Percentiles rank a stretch among this genome's conserved stretches.
Conservation (phyloP, 2,888 invertebrate species). For the Hydrotaea diabolus region DNA sequence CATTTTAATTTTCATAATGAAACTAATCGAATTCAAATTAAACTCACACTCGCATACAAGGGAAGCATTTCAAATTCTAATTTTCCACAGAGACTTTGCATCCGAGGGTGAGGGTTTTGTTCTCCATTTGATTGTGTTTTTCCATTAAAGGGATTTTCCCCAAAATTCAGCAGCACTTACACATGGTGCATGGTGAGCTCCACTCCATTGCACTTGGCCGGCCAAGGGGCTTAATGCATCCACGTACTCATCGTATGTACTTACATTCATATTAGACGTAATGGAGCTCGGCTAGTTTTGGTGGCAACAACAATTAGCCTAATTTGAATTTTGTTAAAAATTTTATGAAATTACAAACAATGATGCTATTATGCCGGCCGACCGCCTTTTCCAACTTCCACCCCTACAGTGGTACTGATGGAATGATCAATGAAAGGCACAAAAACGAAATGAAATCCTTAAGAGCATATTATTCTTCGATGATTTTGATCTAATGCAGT, state of each 20-base stretch:
- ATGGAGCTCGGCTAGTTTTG: conserved; percentile 23
- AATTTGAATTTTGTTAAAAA: conserved; percentile 79
- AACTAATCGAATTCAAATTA: conserved; percentile 31
- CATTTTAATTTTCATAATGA: conserved; percentile 34
- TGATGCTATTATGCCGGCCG: neutral
- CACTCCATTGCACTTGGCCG: conserved; percentile 48
- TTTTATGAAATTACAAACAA: conserved; percentile 73
- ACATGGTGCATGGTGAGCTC: conserved; percentile 4
- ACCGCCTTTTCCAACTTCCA: neutral
- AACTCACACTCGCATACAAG: neutral
- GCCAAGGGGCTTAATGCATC: neutral
- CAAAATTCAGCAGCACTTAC: neutral
- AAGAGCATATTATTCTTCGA: too few species aligned
- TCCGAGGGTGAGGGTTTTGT: neutral
- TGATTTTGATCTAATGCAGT: too few species aligned
- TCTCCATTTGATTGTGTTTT: neutral
- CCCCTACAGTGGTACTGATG: too few species aligned
- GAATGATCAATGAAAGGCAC: too few species aligned
- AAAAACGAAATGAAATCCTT: too few species aligned
- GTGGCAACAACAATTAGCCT: conserved; percentile 79
- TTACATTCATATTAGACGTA: conserved; percentile 9
- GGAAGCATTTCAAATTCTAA: neutral
- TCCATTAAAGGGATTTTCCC: conserved; percentile 34
- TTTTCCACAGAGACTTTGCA: conserved; percentile 7
- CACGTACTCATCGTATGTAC: neutral